Base-by-base conservation (phyloP, 2,797 vertebrate genomes). In the Meriones psammophilus region DNA sequence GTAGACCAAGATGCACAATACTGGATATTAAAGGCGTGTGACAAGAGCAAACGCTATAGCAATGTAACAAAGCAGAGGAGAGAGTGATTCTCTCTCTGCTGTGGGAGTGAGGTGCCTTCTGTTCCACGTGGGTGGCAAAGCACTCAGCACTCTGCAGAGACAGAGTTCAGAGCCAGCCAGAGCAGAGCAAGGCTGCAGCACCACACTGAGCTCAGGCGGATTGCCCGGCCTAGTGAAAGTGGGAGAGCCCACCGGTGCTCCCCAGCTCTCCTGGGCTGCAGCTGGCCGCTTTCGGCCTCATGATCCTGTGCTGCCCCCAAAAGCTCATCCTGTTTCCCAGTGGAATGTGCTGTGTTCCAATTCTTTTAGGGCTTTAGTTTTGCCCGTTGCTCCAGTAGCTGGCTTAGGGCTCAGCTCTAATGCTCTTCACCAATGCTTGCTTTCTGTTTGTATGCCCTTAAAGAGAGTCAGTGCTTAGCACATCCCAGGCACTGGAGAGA, bases 21-120 rank as follows among this genome's bases (percentile, higher is more conserved):
- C 85, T 94, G 88, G 90, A 92, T 83, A 79, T 58, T 88, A 81
- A 56, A n/a, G 69, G 64, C 64, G 36, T 93, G 73, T 33, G 78
- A 88, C 78, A 96, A 92, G 69, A 76, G 87, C 83, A 83, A 94
- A 92, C 92, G 81, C 89, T 86, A 92, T 77, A 81, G 62, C 78
- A 76, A 42, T 74, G 7, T n/a, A 56, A 90, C 42, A 84, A 80
- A 33, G 20, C 84, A 80, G 77, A 91, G 81, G 89, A 96, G 93
- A 92, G 89, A 77, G 88, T 60, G 84, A 96, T 95, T 88, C 80
- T 78, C 93, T 71, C 78, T 73, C 92, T 93, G 89, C 46, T 18
- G 14, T 46, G 50, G 33, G 73, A 90, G 33, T n/a, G 68, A 92
- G 69, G 64, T 46, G 92, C 80, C 80, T 91, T 76, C 91, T 74